Base-by-base conservation (phyloP, 2,888 invertebrate genomes). In the Eupithecia inturbata region DNA sequence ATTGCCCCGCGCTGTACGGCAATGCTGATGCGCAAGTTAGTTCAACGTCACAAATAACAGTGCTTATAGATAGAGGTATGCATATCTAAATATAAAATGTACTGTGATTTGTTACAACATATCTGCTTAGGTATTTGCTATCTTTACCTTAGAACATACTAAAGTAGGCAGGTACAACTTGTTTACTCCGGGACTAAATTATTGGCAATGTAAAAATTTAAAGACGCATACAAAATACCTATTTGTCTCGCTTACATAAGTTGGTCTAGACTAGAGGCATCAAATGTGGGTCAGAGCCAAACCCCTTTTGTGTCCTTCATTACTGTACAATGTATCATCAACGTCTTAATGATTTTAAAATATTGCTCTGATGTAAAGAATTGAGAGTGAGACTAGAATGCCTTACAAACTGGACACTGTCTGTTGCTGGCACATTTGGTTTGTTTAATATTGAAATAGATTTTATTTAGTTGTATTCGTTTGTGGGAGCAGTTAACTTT, bases 221-320 rank as follows among this genome's bases (percentile, higher is more conserved):
- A 7, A 31, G 3, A 41, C 66, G 73, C 78, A 72, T 77, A 75
- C 72, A 70, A 39, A 80, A 76, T 22, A 53, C 53, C 22, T 22
- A 22, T 22, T 53, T 53, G 53, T 53, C 53, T 53, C 76, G 63
- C 78, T 85, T 84, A 80, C 80, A 79, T 79, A 84, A 85, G 60
- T 60, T 60, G 60, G 60, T 60, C 80, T 78, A 81, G 77, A 78
- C 75, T 78, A 74, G 74, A 78, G 80, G 78, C 12, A 53, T 22
- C 79, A 77, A 76, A 88, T 83, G 79, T 84, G 73, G 87, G 85
- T 84, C 85, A 84, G 78, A 79, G 81, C 76, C 79, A 79, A 83
- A 79, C 82, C 85, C 84, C 74, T 72, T 88, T 89, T 89, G 88
- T 88, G 69, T 68, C 72, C 74, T 31, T 60, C 16, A 60, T 60